These are phyloP conservation scores for Spatulosminthurus flaviceps DNA, from an alignment of 2,888 invertebrate genomes.

Conservation along the genomic window DNA sequence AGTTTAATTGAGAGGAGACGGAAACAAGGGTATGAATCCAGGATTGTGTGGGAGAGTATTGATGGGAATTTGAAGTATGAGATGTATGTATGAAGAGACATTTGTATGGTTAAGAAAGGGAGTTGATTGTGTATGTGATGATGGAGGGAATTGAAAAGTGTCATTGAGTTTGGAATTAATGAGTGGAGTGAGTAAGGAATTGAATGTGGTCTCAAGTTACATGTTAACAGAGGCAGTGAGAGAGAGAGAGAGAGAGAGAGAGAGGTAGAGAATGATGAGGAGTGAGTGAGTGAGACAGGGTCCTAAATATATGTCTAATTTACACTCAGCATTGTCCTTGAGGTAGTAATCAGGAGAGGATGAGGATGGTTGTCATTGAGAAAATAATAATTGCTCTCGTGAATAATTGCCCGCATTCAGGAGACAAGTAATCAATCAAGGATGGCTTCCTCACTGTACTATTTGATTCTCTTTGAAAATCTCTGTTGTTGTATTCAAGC, in stretches of 20 bases:
- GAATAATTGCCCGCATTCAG: conserved; percentile 6
- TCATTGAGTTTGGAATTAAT: conserved; percentile 18
- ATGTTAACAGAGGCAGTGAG: too few species aligned
- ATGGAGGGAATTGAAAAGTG: not conserved
- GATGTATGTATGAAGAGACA: not conserved
- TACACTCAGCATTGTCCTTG: conserved; percentile 5
- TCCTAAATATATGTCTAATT: conserved; percentile 14
- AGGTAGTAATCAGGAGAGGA: conserved; percentile 5
- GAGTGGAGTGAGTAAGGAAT: not conserved
- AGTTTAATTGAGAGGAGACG: not conserved
- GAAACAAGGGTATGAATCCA: not conserved
- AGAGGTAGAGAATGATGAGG: too few species aligned
- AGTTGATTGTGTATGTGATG: not conserved
- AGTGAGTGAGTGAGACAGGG: too few species aligned
- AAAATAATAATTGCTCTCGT: not conserved
- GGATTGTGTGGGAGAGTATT: too few species aligned
- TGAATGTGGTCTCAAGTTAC: conserved; percentile 14
- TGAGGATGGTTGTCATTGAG: too few species aligned
- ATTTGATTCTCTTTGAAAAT: not conserved
- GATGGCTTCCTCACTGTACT: not conserved
- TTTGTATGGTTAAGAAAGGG: not conserved
- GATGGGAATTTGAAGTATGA: too few species aligned
- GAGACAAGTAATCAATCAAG: not conserved
- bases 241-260: too few species aligned
- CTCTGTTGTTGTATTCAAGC: too few species aligned